Base-by-base conservation (phyloP, 64 coral and sea anemone species). In the Exaiptasia diaphana region DNA sequence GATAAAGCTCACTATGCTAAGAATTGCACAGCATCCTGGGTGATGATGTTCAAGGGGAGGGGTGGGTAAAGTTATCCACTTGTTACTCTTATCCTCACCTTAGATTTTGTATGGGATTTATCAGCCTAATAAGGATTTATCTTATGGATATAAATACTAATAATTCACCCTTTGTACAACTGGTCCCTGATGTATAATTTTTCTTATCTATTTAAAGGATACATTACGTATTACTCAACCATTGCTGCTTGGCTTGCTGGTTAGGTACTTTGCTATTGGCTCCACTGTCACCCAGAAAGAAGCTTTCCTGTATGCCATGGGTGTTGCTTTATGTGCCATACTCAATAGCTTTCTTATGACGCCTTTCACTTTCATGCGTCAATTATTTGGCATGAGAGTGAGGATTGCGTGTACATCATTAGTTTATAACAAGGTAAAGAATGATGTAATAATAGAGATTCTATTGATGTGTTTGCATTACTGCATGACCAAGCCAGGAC, bases 401-500 rank as follows among this genome's bases (percentile, higher is more conserved):
- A 93, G 90, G 67, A 93, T 93, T 72, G 85, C 83, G 41, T 93
- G 90, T 46, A 93, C 90, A 11, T 87, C 90, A 29, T 85, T 93
- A 59, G 90, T 93, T 5, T 93, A 93, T 54, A 83, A 87, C 50
- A 93, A 93, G 78, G 90, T 93, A 72, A n/a, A n/a, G n/a, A n/a
- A n/a, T n/a, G n/a, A 8, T 53, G 2, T n/a, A 56, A n/a, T 5
- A n/a, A 56, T n/a, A 56, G 53, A n/a, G 53, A 56, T 25, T n/a
- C 12, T 56, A 56, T n/a, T 56, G 20, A 25, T 56, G 53, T 56
- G 4, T 4, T 25, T 56, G 27, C 20, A 56, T 56, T 3, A 4
- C 17, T 61, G 20, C 13, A 61, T 4, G 33, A 28, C 21, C 15
- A 2, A 8, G 17, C 33, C 57, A 61, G 57, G 25, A 28, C 14